These are phyloP conservation scores for Harpalus rufipes DNA, from an alignment of 2,888 invertebrate genomes.

Conservation along the genomic window DNA sequence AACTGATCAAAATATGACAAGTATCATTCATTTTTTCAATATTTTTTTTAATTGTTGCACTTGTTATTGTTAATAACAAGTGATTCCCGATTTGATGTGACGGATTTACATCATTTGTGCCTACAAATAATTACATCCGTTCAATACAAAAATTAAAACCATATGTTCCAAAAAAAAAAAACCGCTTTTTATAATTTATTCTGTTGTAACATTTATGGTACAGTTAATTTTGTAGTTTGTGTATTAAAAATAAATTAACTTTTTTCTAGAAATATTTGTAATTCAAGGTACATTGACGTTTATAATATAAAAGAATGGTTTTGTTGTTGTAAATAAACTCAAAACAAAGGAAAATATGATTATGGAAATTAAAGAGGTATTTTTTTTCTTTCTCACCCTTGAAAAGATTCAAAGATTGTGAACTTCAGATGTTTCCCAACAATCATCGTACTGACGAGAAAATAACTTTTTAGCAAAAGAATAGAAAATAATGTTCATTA, in stretches of 20 bases:
- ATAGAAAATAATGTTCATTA: constrained; percentile 2
- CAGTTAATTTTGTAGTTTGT: not conserved
- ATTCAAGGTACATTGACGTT: constrained; percentile 23
- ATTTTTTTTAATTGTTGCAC: constrained; percentile 21
- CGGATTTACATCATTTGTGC: constrained; percentile 26
- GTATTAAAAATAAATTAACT: constrained; percentile 28
- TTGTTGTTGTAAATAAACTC: constrained; percentile 31
- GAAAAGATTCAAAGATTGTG: constrained; percentile 28
- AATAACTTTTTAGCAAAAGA: not conserved
- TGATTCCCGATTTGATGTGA: constrained; percentile 23
- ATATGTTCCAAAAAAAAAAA: constrained; percentile 19
- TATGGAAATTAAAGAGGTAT: constrained; percentile 35
- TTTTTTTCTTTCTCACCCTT: constrained; percentile 50
- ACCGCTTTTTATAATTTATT: constrained; percentile 18
- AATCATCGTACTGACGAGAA: constrained; percentile 25
- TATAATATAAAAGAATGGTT: constrained; percentile 1
- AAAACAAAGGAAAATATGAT: not conserved
- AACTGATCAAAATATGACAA: not conserved
- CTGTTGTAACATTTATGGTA: constrained; percentile 35
- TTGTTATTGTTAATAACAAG: constrained; percentile 16
- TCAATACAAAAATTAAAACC: constrained; percentile 29
- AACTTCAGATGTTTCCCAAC: constrained; percentile 51
- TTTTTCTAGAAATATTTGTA: not conserved
- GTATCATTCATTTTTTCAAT: not conserved
- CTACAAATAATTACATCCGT: constrained; percentile 44